Base-by-base conservation (phyloP, 92 coral and sea anemone genomes). In the Bergia puertoricense region DNA sequence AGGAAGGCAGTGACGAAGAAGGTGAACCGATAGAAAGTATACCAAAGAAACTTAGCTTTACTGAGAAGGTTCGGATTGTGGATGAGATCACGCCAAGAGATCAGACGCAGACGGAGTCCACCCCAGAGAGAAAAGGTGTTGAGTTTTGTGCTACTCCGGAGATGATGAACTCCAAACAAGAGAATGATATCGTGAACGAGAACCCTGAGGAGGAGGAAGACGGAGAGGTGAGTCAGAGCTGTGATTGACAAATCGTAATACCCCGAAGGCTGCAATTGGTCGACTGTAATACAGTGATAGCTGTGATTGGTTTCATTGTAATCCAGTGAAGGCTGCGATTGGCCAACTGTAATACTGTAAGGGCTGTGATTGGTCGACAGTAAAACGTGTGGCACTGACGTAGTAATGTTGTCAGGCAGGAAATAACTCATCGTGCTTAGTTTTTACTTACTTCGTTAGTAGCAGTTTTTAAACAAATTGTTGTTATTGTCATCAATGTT, bases 1-100 rank as follows among this genome's bases (percentile, higher is more conserved):
- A 80, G 37, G 89, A 38, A 5, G 74, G 91, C 90, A 95, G 93
- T 65, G 93, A 95, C 46, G 98, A 95, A 85, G 94, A 94, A 80
- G 90, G 86, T 9, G 89, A 94, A 15, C 91, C 91, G 40, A 82
- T 90, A 3, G 98, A 93, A 39, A 50, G 71, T 36, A 94, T 88
- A 36, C 98, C 92, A 18, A 93, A 88, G 67, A 95, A 91, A 85
- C 84, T 91, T 66, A 89, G 89, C 59, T 88, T 95, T 41, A 94
- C 92, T 37, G 93, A 91, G 30, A 91, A 91, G 62, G 88, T 76
- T 22, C 73, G 69, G 79, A 66, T 85, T 51, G 74, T 80, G 36
- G 96, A 95, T 5, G 94, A 93, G 80, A 84, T 84, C 10, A 90
- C 94, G 30, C 94, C 90, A 39, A 79, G 41, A 66, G 91, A 74